A percentile compares a stretch with the other conserved stretches of the same genome.
Evolutionary conservation across 2,113 vertebrate genomes (phyloP).

Genomic region (Lepisosteus osseus): DNA sequence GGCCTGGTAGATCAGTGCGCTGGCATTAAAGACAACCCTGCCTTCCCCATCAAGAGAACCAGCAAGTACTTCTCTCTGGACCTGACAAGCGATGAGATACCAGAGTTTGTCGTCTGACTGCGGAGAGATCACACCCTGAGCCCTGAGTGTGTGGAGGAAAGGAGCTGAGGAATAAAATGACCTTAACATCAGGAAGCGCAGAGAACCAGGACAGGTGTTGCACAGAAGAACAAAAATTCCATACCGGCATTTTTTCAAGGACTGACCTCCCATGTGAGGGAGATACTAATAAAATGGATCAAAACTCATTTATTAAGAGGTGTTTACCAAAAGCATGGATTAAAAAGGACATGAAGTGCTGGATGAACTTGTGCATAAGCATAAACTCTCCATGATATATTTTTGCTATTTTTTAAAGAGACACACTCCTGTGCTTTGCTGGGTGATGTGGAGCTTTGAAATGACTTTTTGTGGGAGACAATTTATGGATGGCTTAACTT

Average conservation of each 20-base stretch:
- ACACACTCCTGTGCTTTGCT: too few relatives aligned
- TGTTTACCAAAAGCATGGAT: too few relatives aligned
- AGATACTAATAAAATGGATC: too few relatives aligned
- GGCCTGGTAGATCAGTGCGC: constrained; percentile 82
- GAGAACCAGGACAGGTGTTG: constrained; percentile 15
- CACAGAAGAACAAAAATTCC: constrained; percentile 33
- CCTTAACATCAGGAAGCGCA: constrained; percentile 16
- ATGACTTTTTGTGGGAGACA: too few relatives aligned
- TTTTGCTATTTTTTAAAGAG: too few relatives aligned
- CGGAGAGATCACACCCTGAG: background rate
- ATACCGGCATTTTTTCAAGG: constrained; percentile 7
- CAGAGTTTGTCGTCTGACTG: constrained; percentile 91
- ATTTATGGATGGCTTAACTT: too few relatives aligned
- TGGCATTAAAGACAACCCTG: constrained; percentile 73
- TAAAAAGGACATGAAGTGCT: too few relatives aligned
- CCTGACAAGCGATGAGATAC: constrained; percentile 87
- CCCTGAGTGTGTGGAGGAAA: background rate
- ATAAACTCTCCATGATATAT: too few relatives aligned
- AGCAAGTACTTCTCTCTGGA: constrained; percentile 98
- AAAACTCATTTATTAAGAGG: too few relatives aligned
- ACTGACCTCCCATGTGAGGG: background rate
- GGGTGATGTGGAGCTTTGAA: too few relatives aligned
- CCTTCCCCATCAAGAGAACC: constrained; percentile 88
- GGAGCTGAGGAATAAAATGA: background rate
- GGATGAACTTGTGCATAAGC: too few relatives aligned